phyloP scores from a whole-genome alignment of 2,888 invertebrate genomes.

The Drosophila borealis region DNA sequence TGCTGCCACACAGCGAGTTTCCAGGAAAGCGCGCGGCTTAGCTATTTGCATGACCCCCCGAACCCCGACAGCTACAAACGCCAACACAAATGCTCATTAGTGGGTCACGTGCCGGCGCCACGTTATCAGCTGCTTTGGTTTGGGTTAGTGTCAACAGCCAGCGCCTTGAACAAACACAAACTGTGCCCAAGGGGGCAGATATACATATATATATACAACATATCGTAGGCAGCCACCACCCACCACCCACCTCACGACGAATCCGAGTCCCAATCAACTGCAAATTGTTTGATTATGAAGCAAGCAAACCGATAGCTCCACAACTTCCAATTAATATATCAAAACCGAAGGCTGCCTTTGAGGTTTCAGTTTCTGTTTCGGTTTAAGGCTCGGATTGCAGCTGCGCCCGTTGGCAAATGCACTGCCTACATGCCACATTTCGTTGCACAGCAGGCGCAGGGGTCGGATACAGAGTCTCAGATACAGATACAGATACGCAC shows the following conservation, averaged over 20 bases:
- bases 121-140: conserved; percentile 42
- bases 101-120: conserved; percentile 60
- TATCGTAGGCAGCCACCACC: neutral
- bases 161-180: conserved; percentile 56
- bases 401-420: conserved; percentile 8
- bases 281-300: conserved; percentile 19
- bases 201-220: neutral
- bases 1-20: conserved; percentile 47
- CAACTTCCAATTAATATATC: conserved; percentile 43
- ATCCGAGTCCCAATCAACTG: conserved; percentile 11
- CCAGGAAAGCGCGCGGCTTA: conserved; percentile 14
- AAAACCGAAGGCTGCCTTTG: conserved; percentile 27
- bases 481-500: conserved; percentile 15
- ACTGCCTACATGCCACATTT: conserved; percentile 28
- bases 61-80: neutral
- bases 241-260: conserved; percentile 19
- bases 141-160: conserved; percentile 48
- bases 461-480: conserved; percentile 8
- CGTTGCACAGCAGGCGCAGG: conserved; percentile 39
- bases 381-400: conserved; percentile 4
- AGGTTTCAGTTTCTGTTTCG: conserved; percentile 2
- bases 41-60: conserved; percentile 44
- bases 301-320: conserved; percentile 5
- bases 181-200: conserved; percentile 46
- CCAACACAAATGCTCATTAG: conserved; percentile 64